Conservation (phyloP, 2,797 vertebrate species). For the Petrocephalus sullivani region DNA sequence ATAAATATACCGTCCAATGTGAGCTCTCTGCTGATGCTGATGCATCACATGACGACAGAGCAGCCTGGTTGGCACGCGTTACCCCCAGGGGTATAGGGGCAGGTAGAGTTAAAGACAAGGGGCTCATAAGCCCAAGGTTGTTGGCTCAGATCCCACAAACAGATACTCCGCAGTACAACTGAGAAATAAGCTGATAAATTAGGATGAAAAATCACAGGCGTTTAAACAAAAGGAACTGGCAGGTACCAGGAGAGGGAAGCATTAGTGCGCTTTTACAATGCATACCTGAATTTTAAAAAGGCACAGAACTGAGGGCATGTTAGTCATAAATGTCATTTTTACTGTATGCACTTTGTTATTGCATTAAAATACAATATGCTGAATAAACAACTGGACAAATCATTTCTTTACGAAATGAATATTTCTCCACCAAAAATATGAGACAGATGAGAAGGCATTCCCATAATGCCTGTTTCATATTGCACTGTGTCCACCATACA, state of each 20-base stretch:
- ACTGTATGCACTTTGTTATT: not conserved
- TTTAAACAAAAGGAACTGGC: not conserved
- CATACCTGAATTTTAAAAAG: not conserved
- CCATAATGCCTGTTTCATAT: not conserved
- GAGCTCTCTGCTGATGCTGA: not conserved
- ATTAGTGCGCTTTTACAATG: not conserved
- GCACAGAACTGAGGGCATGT: not conserved
- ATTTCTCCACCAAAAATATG: not conserved
- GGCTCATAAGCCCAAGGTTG: not conserved
- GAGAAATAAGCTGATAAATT: not conserved
- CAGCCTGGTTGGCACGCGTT: not conserved
- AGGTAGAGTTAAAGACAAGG: not conserved
- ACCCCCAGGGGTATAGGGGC: not conserved
- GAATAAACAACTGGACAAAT: not conserved
- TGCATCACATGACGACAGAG: not conserved
- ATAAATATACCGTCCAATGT: slow-evolving; percentile 42
- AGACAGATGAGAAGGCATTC: not conserved
- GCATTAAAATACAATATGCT: not conserved
- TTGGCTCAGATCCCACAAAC: not conserved
- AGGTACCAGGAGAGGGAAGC: not conserved
- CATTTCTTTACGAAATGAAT: not conserved
- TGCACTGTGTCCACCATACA: not conserved
- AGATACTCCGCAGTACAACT: not conserved
- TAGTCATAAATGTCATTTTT: not conserved
- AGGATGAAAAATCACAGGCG: not conserved